Evolutionary conservation across 2,888 invertebrate genomes (phyloP).

Genomic region (Gymnocheta viridis): DNA sequence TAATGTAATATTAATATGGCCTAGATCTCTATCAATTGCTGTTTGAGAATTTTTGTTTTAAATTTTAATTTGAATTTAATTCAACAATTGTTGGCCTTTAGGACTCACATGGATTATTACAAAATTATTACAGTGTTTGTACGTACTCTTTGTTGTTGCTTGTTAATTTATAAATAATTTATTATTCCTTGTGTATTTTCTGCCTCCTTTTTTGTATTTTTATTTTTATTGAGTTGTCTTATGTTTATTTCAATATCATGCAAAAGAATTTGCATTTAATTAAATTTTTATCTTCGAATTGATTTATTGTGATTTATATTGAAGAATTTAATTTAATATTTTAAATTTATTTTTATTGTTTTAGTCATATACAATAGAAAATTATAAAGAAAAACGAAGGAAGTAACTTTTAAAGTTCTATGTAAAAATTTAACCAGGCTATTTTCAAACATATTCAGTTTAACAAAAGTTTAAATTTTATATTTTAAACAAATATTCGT

Average conservation of each 20-base stretch:
- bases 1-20: conserved; percentile 16
- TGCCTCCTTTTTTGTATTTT: neutral
- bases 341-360: conserved; percentile 7
- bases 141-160: conserved; percentile 20
- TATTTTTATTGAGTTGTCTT: conserved; percentile 42
- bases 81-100: conserved; percentile 42
- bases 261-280: conserved; percentile 66
- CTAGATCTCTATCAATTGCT: conserved; percentile 8
- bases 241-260: conserved; percentile 50
- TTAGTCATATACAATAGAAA: neutral
- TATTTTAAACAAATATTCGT: too few species aligned
- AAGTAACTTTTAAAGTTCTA: neutral
- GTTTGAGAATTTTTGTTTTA: conserved; percentile 5
- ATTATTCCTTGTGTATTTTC: conserved; percentile 17
- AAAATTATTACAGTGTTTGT: neutral
- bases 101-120: conserved; percentile 9
- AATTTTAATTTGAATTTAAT: conserved; percentile 30
- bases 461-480: too few species aligned
- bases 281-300: conserved; percentile 59
- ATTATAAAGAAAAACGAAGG: neutral
- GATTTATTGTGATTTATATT: conserved; percentile 56
- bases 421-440: too few species aligned
- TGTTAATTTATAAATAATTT: conserved; percentile 47
- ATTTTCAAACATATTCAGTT: too few species aligned
- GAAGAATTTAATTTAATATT: neutral